Base-by-base conservation (phyloP, 2,797 vertebrate genomes). In the Galagoides demidoff region DNA sequence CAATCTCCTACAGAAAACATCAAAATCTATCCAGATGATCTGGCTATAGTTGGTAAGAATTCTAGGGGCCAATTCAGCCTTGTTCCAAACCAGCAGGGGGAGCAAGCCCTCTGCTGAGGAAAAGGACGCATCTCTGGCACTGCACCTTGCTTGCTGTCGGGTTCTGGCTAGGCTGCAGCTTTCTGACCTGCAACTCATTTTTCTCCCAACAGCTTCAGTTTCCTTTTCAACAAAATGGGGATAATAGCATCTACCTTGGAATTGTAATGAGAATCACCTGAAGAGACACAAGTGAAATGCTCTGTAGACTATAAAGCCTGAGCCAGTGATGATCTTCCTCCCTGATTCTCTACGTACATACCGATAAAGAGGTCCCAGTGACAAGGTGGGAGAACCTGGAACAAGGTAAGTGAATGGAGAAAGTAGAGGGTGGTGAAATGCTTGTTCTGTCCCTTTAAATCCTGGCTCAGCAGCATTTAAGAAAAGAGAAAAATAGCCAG, bases 401-500 rank as follows among this genome's bases (percentile, higher is more conserved):
- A 66, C 63, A 61, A 86, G 78, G 52, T 57, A 85, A 29, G 55
- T 66, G 61, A 37, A 73, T 79, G 34, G 61, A 87, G 45, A 76
- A 77, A 71, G 81, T 11, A 94, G 71, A 89, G 17, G 45, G 27
- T 59, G 16, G 49, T 87, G 57, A 95, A 90, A 55, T 57, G 66
- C 37, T 23, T 95, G 34, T 68, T 79, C 78, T 90, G 73, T 85
- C 68, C n/a, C 87, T 93, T 90, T 90, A 79, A 78, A 55, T 88
- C 37, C 74, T 66, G 57, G 81, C 45, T 70, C 85, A 93, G 63
- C 37, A 83, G 85, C 71, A 39, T 83, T 89, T 82, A 84, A 85
- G 68, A 86, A 90, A 84, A 96, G 66, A 85, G 63, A 96, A 90
- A 85, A 91, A 88, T 45, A 96, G 59, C 90, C 63, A 92, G 70